These are phyloP conservation scores for Doryteuthis pealeii DNA, from an alignment of 1,140 invertebrate species.

Conservation along the genomic window DNA sequence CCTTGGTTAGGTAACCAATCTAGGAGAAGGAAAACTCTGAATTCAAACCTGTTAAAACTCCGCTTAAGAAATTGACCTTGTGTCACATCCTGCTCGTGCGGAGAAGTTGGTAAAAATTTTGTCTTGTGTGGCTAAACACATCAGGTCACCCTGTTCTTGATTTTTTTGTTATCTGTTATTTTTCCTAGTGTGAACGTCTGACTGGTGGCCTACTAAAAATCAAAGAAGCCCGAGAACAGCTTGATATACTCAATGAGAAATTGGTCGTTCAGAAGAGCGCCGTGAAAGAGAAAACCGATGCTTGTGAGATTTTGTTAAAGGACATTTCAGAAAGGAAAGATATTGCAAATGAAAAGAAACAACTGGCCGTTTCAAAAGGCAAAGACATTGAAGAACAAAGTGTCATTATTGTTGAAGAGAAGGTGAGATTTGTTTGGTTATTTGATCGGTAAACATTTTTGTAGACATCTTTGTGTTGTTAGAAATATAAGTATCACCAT, in stretches of 20 bases:
- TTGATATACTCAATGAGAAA: slow-evolving; percentile 74
- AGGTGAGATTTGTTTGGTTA: slow-evolving; percentile 59
- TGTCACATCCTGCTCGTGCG: no score
- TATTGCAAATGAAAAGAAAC: slow-evolving; percentile 74
- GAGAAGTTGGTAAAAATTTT: no score
- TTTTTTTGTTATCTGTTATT: no score
- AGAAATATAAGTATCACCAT: not conserved
- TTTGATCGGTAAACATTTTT: not conserved
- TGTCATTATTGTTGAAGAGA: slow-evolving; percentile 75
- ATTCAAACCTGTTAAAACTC: no score
- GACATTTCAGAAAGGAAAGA: slow-evolving; percentile 69
- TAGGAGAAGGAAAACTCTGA: no score
- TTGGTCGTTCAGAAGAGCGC: slow-evolving; percentile 76
- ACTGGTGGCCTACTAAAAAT: slow-evolving; percentile 76
- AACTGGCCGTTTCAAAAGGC: slow-evolving; percentile 74
- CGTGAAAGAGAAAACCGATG: slow-evolving; percentile 73
- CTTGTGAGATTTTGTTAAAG: slow-evolving; percentile 72
- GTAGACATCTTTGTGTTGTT: no score
- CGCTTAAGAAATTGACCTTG: no score
- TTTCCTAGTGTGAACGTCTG: slow-evolving; percentile 70
- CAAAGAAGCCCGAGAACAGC: slow-evolving; percentile 74
- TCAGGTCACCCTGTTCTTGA: no score
- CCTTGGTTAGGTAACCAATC: no score
- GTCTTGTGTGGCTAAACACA: no score
- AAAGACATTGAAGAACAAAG: slow-evolving; percentile 78